phyloP scores from a whole-genome alignment of 1,140 invertebrate species.

The Eulimnadia texana region DNA sequence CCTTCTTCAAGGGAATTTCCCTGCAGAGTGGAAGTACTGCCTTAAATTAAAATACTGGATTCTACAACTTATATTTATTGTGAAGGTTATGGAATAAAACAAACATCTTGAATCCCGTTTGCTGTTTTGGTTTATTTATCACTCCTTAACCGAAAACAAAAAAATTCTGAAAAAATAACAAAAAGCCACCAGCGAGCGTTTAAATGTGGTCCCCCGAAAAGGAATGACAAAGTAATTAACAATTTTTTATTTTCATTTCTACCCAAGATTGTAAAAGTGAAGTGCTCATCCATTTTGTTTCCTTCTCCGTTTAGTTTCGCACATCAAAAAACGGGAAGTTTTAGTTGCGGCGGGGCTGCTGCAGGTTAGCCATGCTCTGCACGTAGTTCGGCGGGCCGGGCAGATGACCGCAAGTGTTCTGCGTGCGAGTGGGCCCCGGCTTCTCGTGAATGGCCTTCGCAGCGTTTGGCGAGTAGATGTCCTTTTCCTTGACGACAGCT shows the following conservation, averaged over 20 bases:
- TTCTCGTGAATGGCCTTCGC: slow-evolving; percentile 16
- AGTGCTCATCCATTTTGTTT: not conserved
- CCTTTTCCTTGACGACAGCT: slow-evolving; percentile 13
- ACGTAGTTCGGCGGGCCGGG: not conserved
- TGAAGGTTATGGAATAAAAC: not conserved
- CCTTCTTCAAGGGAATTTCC: no score
- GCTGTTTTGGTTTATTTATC: not conserved
- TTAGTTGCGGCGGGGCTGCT: not conserved
- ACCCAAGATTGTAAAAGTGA: no score
- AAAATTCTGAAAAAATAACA: no score
- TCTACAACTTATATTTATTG: no score
- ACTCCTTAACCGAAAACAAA: not conserved
- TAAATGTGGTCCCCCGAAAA: no score
- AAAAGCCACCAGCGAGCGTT: no score
- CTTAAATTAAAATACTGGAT: no score
- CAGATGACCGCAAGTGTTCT: not conserved
- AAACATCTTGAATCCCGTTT: not conserved
- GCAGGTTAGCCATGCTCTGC: not conserved
- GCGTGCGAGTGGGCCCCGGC: slow-evolving; percentile 1
- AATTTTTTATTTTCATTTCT: no score
- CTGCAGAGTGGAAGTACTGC: no score
- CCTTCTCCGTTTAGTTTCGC: not conserved
- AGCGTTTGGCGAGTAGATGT: slow-evolving; percentile 11
- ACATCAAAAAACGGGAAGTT: not conserved
- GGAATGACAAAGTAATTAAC: no score